Percentiles rank a stretch among this genome's conserved stretches.
Evolutionary conservation across 2,888 invertebrate species (phyloP).

Genomic region (Bunonema sp.): DNA sequence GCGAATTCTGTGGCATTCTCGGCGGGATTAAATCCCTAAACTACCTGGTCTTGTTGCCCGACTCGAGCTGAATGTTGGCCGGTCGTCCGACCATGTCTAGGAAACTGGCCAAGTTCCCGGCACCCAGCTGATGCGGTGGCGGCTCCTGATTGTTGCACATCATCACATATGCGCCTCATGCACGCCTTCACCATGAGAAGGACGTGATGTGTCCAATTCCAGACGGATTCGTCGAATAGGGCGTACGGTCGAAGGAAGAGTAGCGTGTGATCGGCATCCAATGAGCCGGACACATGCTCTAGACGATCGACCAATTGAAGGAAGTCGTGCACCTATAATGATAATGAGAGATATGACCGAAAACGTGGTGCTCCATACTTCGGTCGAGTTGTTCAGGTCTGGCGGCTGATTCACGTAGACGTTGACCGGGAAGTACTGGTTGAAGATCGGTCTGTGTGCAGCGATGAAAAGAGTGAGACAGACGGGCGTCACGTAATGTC

Average conservation of each 20-base stretch:
- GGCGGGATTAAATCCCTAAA: too few species aligned
- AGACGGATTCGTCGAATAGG: slow-evolving; percentile 23
- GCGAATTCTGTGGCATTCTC: too few species aligned
- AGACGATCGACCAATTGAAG: slow-evolving; percentile 18
- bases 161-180: too few species aligned
- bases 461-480: too few species aligned
- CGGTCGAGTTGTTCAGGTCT: slow-evolving; percentile 16
- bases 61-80: slow-evolving; percentile 19
- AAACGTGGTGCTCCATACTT: too few species aligned
- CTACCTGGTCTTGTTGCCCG: too few species aligned
- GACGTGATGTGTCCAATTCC: too few species aligned
- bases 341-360: too few species aligned
- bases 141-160: too few species aligned
- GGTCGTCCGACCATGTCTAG: slow-evolving; percentile 26
- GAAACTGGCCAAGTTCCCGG: slow-evolving; percentile 27
- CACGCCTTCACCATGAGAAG: too few species aligned
- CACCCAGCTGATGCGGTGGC: too few species aligned
- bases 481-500: slow-evolving; percentile 18
- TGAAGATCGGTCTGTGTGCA: slow-evolving; percentile 37
- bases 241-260: slow-evolving; percentile 32
- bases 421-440: slow-evolving; percentile 34
- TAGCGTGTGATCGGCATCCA: slow-evolving; percentile 23
- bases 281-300: slow-evolving; percentile 24
- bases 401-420: slow-evolving; percentile 36
- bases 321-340: too few species aligned